These are phyloP conservation scores for Murina feae DNA, from an alignment of 2,113 vertebrate species.

Conservation along the genomic window DNA sequence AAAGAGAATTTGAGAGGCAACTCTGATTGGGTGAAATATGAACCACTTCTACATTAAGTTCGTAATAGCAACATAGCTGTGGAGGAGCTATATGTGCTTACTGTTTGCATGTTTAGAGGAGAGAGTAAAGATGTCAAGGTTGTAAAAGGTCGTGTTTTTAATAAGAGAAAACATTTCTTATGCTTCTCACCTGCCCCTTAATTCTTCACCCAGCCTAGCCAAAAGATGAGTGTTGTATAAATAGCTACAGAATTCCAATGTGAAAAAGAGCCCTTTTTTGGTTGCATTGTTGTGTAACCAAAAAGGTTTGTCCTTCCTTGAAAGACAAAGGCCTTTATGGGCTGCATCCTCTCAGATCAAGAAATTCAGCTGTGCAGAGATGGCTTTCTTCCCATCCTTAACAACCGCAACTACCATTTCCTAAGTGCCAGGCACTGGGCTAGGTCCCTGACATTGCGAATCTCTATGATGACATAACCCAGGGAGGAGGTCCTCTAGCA, in stretches of 20 bases:
- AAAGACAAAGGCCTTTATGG: not conserved
- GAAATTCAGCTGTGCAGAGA: not conserved
- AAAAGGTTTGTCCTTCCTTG: not conserved
- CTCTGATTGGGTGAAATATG: not conserved
- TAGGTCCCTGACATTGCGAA: not conserved
- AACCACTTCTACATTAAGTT: not conserved
- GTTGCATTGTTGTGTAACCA: not conserved
- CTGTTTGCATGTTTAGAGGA: not conserved
- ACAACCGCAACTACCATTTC: not conserved
- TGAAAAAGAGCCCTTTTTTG: not conserved
- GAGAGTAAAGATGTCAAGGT: not conserved
- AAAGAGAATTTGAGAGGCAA: slow-evolving; percentile 50
- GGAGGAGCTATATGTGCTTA: not conserved
- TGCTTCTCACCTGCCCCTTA: not conserved
- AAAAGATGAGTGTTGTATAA: not conserved
- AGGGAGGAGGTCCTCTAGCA: not conserved
- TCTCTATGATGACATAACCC: not conserved
- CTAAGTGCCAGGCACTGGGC: not conserved
- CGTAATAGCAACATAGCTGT: not conserved
- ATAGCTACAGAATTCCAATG: not conserved
- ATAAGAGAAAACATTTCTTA: not conserved
- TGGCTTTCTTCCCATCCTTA: not conserved
- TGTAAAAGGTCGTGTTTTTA: not conserved
- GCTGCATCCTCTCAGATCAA: not conserved
- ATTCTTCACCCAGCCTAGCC: not conserved